phyloP scores from a whole-genome alignment of 2,888 invertebrate genomes.

The Globia sparganii region DNA sequence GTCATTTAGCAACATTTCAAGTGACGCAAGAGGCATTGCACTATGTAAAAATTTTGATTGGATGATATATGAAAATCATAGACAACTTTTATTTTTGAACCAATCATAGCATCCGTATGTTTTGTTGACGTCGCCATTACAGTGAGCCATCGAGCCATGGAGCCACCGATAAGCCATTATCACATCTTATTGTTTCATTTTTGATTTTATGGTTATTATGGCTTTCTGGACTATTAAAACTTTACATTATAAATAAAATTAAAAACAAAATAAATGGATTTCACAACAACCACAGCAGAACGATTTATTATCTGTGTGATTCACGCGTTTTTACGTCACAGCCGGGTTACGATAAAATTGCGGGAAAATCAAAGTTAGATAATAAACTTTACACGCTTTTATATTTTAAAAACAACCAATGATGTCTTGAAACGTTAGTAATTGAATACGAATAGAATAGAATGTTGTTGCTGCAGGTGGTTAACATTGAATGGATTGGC shows the following conservation, averaged over 20 bases:
- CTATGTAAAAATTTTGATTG: conserved; percentile 42
- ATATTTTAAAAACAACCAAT: neutral
- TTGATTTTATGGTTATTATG: neutral
- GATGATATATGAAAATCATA: conserved; percentile 29
- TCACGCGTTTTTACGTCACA: conserved; percentile 17
- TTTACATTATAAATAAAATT: neutral
- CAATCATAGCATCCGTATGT: conserved; percentile 47
- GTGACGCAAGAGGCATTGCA: conserved; percentile 36
- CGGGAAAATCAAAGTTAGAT: conserved; percentile 33
- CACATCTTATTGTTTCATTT: neutral
- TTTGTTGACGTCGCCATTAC: conserved; percentile 62
- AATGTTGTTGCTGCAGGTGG: neutral
- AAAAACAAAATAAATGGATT: neutral
- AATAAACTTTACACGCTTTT: neutral
- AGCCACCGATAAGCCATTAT: no score
- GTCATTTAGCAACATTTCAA: conserved; percentile 30
- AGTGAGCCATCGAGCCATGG: neutral
- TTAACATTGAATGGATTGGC: neutral
- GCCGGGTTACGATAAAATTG: conserved; percentile 16
- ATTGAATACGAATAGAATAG: neutral
- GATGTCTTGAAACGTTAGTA: no score
- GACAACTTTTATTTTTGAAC: conserved; percentile 24
- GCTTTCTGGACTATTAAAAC: neutral
- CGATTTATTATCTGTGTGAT: conserved; percentile 20
- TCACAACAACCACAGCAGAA: neutral